phyloP scores from a whole-genome alignment of 2,888 invertebrate species.

The Chymomyza procnemis region DNA sequence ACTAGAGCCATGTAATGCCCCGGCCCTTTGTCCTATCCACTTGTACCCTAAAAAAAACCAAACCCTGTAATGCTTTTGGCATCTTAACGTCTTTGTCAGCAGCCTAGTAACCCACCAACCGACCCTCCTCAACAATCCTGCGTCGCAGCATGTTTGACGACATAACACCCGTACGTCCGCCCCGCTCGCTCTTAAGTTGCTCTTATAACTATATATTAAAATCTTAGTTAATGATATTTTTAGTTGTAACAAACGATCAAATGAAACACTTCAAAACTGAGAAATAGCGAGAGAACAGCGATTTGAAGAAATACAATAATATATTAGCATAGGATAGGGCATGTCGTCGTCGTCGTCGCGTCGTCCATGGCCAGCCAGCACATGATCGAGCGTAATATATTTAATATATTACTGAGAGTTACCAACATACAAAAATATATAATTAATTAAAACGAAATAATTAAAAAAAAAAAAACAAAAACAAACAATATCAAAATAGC shows the following conservation, averaged over 20 bases:
- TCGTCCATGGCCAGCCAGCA: background rate
- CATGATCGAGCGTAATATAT: background rate
- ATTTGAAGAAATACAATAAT: background rate
- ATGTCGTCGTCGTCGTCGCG: too few species aligned
- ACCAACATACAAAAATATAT: background rate
- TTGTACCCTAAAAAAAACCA: constrained; percentile 8
- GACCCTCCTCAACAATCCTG: background rate
- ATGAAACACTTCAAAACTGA: constrained; percentile 6
- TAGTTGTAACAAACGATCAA: constrained; percentile 52
- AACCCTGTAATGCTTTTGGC: background rate
- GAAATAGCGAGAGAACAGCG: constrained; percentile 5
- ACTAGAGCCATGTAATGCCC: constrained; percentile 34
- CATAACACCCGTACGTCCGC: background rate
- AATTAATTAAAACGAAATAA: too few species aligned
- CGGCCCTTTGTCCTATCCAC: constrained; percentile 29
- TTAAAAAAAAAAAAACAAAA: constrained; percentile 13
- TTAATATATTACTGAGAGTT: too few species aligned
- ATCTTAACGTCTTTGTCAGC: background rate
- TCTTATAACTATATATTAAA: constrained; percentile 36
- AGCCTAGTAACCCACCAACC: background rate
- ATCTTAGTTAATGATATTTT: constrained; percentile 64
- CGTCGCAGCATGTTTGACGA: background rate
- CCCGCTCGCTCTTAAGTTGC: constrained; percentile 22
- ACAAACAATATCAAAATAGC: constrained; percentile 1
- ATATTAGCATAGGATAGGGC: background rate